These are phyloP conservation scores for Magallana gigas DNA, from an alignment of 1,140 invertebrate species.

Conservation along the genomic window DNA sequence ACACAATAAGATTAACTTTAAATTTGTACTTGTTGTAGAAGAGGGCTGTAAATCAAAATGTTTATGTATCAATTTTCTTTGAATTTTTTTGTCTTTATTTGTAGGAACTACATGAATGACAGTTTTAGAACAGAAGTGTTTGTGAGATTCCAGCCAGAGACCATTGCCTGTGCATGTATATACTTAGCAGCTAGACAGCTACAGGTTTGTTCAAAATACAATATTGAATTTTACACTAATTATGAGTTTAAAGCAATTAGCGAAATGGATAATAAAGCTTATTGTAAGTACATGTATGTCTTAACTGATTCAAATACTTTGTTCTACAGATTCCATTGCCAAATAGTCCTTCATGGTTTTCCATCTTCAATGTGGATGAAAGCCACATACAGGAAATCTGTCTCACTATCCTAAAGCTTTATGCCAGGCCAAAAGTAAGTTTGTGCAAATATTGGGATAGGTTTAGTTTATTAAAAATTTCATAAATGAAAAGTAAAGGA, in stretches of 20 bases:
- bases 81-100: conserved; percentile 45
- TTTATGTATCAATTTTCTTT: neutral
- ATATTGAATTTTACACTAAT: no score
- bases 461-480: neutral
- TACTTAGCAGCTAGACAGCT: conserved; percentile 94
- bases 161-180: conserved; percentile 98
- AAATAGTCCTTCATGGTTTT: conserved; percentile 92
- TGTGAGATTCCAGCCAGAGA: conserved; percentile 96
- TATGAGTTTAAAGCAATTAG: no score
- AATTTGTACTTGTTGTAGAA: no score
- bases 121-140: conserved; percentile 97
- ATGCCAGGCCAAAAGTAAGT: conserved; percentile 81
- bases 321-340: conserved; percentile 86
- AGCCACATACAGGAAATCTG: conserved; percentile 92
- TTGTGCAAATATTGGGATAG: neutral
- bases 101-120: conserved; percentile 99
- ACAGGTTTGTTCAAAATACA: conserved; percentile 78
- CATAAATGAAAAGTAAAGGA: no score
- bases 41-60: neutral
- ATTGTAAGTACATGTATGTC: no score
- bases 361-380: conserved; percentile 90
- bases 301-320: conserved; percentile 19
- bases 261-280: no score
- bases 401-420: conserved; percentile 90
- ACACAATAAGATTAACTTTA: neutral